Evolutionary conservation across 2,797 vertebrate genomes (phyloP), one percentile per base, ranked within the genome.

Genomic region (Eptatretus atami): DNA sequence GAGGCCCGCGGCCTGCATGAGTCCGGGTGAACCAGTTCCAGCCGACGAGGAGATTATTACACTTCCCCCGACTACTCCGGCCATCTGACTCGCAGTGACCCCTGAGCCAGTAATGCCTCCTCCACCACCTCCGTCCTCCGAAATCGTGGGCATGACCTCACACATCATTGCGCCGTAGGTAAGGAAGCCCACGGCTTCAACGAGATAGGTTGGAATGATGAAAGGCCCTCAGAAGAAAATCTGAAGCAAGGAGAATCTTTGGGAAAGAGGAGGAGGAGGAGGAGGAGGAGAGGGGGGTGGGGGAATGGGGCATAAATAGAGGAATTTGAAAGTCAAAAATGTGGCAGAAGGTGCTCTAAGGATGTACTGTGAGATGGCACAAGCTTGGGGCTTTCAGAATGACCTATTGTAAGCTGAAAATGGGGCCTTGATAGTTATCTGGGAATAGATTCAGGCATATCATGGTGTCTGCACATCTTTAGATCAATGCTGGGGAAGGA

Each of bases 121-220:
- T n/a, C 15, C 9, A 24, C 15, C 15, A n/a, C 15, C 57, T 9
- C 15, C 15, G 57, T 61, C 57, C 57, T 61, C 57, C 8, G 57
- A 61, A 24, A 61, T 61, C 57, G 57, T 61, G 57, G 57, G 57
- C 57, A 61, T 61, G 15, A 61, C 57, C 57, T 61, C 15, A 12
- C 57, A 24, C 24, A 12, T 61, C 24, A 61, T 61, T 61, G 57
- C 15, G 24, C 15, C 11, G 57, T 61, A 10, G 57, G 24, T n/a
- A n/a, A n/a, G 10, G 15, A n/a, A 61, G 15, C 55, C 15, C 57
- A 10, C 57, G 12, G 57, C 57, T n/a, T 10, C 15, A 61, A 24
- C 10, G 57, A n/a, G 57, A n/a, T 24, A 24, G 15, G 15, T 61
- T 24, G 15, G 57, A 61, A 61, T 24, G 57, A n/a, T 61, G 57